phyloP scores from a whole-genome alignment of 2,797 vertebrate genomes.

The Scomberomorus guttatus region DNA sequence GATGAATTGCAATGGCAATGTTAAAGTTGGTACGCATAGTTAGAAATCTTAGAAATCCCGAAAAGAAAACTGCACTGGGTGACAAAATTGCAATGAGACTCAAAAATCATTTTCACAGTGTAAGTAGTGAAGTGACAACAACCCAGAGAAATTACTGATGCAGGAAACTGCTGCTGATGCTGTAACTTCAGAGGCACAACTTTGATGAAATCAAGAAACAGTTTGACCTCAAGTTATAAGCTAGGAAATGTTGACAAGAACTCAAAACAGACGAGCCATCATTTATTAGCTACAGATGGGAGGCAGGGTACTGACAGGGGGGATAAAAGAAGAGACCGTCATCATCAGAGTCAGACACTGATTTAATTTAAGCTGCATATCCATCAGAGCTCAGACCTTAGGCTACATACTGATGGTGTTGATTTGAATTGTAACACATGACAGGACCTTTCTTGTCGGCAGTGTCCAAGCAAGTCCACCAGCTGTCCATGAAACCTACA shows the following conservation, averaged over 20 bases:
- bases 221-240: conserved; percentile 19
- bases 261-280: conserved; percentile 1
- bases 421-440: conserved; percentile 57
- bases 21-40: conserved; percentile 1
- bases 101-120: neutral
- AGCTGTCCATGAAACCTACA: conserved; percentile 47
- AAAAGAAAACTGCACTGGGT: neutral
- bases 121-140: conserved; percentile 21
- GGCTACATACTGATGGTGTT: conserved; percentile 46
- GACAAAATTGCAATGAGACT: neutral
- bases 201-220: conserved; percentile 30
- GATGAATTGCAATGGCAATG: neutral
- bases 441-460: conserved; percentile 50
- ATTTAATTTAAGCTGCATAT: conserved; percentile 57
- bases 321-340: conserved; percentile 23
- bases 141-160: conserved; percentile 18
- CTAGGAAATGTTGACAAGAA: conserved; percentile 1
- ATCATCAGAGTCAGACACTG: conserved; percentile 33
- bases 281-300: conserved; percentile 34
- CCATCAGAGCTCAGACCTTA: conserved; percentile 48
- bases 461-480: conserved; percentile 48
- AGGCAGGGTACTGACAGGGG: neutral
- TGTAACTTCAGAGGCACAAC: conserved; percentile 6
- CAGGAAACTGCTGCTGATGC: conserved; percentile 14
- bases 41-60: neutral